Percentiles rank a stretch among this genome's conserved stretches.
These are phyloP conservation scores for Pipra filicauda DNA, from an alignment of 2,113 vertebrate genomes.

Conservation along the genomic window DNA sequence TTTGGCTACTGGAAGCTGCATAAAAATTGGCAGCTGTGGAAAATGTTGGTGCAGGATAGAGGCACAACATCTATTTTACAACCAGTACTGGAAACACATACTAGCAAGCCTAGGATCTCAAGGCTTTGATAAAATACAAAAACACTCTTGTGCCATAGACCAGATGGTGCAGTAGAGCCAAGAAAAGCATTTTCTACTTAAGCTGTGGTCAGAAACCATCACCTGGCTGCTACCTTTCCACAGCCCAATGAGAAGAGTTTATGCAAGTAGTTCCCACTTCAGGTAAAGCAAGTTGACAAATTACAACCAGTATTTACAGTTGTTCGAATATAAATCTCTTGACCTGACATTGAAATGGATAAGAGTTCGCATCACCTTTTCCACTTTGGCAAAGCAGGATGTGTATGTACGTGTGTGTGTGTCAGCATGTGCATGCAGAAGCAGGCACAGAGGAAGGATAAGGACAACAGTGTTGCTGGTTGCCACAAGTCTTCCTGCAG, in stretches of 20 bases:
- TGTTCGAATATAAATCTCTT: background rate
- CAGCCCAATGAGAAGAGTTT: background rate
- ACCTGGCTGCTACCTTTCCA: background rate
- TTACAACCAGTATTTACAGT: background rate
- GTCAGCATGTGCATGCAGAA: rapidly evolving
- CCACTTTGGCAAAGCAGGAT: background rate
- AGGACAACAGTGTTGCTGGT: background rate
- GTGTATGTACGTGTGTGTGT: rapidly evolving
- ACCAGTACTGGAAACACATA: background rate
- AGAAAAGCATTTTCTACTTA: background rate
- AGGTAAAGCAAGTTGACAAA: background rate
- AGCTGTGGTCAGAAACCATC: background rate
- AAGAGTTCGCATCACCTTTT: background rate
- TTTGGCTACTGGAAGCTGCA: background rate
- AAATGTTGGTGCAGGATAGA: background rate
- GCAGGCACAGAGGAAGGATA: background rate
- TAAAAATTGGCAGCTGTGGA: background rate
- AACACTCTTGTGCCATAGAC: too few species aligned
- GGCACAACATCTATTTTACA: background rate
- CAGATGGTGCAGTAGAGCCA: background rate
- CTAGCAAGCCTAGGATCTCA: background rate
- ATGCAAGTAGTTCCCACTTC: background rate
- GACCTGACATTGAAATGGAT: background rate
- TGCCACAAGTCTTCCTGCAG: background rate
- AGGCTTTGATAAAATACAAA: background rate